A percentile compares a stretch with the other conserved stretches of the same genome.
Conservation (phyloP, 2,113 vertebrate species). For the Oceanodroma tethys region DNA sequence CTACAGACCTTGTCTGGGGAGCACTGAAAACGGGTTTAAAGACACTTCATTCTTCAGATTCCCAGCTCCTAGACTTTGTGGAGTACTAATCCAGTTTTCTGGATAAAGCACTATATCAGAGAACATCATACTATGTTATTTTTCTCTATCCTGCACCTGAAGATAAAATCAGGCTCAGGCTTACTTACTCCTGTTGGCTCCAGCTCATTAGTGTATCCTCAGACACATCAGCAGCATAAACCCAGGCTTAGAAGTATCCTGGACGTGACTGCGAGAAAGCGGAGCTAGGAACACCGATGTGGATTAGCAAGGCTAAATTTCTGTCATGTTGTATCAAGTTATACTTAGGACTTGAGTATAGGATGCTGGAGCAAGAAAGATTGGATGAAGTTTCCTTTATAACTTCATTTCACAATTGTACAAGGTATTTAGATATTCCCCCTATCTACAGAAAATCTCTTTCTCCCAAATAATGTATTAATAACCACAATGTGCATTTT, state of each 20-base stretch:
- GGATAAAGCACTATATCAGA: not conserved
- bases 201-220: not conserved
- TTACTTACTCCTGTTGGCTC: not conserved
- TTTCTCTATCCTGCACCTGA: not conserved
- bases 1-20: not conserved
- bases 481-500: not conserved
- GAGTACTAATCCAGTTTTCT: not conserved
- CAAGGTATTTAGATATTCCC: not conserved
- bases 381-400: not conserved
- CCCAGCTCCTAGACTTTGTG: not conserved
- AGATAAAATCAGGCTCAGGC: not conserved
- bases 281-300: not conserved
- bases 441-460: not conserved
- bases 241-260: not conserved
- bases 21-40: not conserved
- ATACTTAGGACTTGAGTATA: fast-evolving
- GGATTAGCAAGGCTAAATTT: not conserved
- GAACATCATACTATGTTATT: not conserved
- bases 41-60: not conserved
- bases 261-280: not conserved
- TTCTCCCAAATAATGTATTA: not conserved
- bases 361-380: not conserved
- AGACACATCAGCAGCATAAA: not conserved
- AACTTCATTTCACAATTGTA: not conserved
- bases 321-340: no score